Percentiles rank a stretch among this genome's conserved stretches.
These are phyloP conservation scores for Galerucella calmariensis DNA, from an alignment of 2,888 invertebrate species.

Conservation along the genomic window DNA sequence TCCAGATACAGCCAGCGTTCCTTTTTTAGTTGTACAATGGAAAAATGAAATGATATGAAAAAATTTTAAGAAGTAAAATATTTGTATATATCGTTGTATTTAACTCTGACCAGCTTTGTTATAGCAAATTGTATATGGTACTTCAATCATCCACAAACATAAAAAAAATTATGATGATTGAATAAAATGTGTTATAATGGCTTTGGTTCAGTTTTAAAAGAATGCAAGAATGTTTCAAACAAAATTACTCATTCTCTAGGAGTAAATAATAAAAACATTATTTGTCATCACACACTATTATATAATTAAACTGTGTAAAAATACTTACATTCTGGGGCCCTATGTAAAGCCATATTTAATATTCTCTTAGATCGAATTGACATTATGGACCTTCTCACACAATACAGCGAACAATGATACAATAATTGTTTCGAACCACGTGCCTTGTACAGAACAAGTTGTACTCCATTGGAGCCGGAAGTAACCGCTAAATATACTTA, in stretches of 20 bases:
- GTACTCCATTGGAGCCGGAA: too few relatives aligned
- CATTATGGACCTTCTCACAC: not conserved
- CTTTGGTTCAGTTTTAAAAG: not conserved
- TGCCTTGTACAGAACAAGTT: too few relatives aligned
- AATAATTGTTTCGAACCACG: too few relatives aligned
- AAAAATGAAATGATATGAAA: not conserved
- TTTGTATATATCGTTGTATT: not conserved
- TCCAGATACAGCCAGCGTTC: not conserved
- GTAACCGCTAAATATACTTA: too few relatives aligned
- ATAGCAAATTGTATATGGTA: not conserved
- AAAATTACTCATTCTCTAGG: not conserved
- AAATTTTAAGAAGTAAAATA: not conserved
- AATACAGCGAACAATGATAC: too few relatives aligned
- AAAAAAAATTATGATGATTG: not conserved
- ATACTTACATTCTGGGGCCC: not conserved
- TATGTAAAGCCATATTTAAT: not conserved
- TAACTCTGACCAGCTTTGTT: not conserved
- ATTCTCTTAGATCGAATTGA: not conserved
- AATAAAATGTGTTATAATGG: too few relatives aligned
- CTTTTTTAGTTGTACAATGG: not conserved
- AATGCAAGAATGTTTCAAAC: not conserved
- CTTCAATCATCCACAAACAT: not conserved
- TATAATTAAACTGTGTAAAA: not conserved
- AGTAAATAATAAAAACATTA: not conserved
- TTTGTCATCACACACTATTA: not conserved